phyloP scores from a whole-genome alignment of 2,113 vertebrate genomes.

The pig (Sus scrofa) region T2T-Sscrofa CM000816.6:8579001-8579500 shows the following conservation, averaged over 20 bases:
- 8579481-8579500: not conserved
- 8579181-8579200: not conserved
- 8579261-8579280: not conserved
- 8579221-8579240: not conserved
- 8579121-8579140: too few species aligned
- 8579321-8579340: not conserved
- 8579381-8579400: constrained; percentile 68
- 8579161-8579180: not conserved
- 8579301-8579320: not conserved
- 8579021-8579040: not conserved
- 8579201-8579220: not conserved
- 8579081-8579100: not conserved
- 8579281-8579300: constrained; percentile 54
- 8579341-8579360: not conserved
- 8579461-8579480: not conserved
- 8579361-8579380: constrained; percentile 72
- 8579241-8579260: not conserved
- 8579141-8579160: not conserved
- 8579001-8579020: accelerated
- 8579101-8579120: not conserved
- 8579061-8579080: not conserved
- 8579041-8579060: not conserved
- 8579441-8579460: constrained; percentile 63
- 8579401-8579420: constrained; percentile 66
- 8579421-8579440: constrained; percentile 80